phyloP scores from a whole-genome alignment of 1,140 invertebrate genomes.

The Drosophila subobscura region DNA sequence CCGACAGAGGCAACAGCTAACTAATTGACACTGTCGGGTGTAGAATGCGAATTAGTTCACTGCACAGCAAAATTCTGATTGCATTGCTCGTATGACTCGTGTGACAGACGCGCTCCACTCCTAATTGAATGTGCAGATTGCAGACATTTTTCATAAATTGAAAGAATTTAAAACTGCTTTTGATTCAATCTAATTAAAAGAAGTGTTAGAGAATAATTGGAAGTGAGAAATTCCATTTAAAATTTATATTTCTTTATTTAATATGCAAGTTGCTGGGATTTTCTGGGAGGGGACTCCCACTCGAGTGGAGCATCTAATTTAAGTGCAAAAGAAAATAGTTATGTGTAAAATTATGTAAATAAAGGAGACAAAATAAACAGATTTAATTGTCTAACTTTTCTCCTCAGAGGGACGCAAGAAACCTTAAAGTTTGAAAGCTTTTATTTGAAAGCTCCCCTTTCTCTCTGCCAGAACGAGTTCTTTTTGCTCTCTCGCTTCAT shows the following conservation, averaged over 20 bases:
- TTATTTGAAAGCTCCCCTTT: no score
- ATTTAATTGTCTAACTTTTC: no score
- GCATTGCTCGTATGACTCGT: slow-evolving; percentile 36
- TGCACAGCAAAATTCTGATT: slow-evolving; percentile 3
- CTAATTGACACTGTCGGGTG: slow-evolving; percentile 39
- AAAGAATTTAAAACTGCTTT: background rate
- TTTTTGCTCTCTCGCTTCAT: background rate
- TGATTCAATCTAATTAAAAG: background rate
- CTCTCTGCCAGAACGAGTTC: background rate
- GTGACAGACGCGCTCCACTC: background rate
- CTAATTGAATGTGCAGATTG: background rate
- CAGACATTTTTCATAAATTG: background rate
- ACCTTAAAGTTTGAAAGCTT: background rate
- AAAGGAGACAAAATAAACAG: no score
- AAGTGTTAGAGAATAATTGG: no score
- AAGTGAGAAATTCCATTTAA: slow-evolving; percentile 10
- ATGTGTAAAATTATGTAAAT: no score
- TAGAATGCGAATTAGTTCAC: slow-evolving; percentile 26
- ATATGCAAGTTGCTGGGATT: background rate
- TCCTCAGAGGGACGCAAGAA: no score
- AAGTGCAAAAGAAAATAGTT: no score
- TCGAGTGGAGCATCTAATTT: no score
- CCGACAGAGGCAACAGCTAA: slow-evolving; percentile 24
- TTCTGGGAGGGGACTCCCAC: no score
- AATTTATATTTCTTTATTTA: background rate